Evolutionary conservation across 2,797 vertebrate genomes (phyloP).

Genomic region (Mus spretus): DNA sequence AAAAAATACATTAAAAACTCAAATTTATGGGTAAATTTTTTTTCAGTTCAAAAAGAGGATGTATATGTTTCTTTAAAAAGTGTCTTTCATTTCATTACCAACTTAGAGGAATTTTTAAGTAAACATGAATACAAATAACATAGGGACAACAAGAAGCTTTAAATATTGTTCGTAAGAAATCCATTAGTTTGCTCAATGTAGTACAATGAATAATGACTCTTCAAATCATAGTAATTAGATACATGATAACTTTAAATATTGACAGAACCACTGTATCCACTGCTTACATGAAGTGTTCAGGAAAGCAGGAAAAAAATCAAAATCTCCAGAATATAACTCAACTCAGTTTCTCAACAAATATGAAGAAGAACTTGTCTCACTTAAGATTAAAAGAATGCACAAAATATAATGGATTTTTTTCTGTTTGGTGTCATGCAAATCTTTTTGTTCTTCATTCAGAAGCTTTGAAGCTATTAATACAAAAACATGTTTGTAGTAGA

Average conservation of each 20-base stretch:
- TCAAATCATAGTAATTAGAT: not conserved
- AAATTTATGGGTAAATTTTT: conserved; percentile 25
- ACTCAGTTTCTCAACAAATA: not conserved
- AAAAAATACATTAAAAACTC: not conserved
- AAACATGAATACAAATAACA: not conserved
- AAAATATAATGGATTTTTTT: not conserved
- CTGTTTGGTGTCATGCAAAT: not conserved
- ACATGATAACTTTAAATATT: not conserved
- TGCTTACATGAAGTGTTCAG: not conserved
- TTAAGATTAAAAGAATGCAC: not conserved
- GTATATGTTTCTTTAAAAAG: not conserved
- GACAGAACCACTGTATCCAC: not conserved
- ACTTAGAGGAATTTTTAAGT: not conserved
- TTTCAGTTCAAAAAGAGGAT: not conserved
- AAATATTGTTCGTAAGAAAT: not conserved
- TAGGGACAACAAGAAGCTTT: not conserved
- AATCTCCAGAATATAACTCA: not conserved
- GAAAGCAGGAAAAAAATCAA: not conserved
- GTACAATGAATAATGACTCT: not conserved
- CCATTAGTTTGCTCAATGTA: not conserved
- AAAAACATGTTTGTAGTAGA: not conserved
- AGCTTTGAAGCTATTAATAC: conserved; percentile 23
- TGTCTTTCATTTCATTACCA: not conserved
- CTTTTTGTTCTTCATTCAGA: not conserved
- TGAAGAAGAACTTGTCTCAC: not conserved